These are phyloP conservation scores for Danionella cerebrum DNA, from an alignment of 2,113 vertebrate genomes.

Conservation along the genomic window DNA sequence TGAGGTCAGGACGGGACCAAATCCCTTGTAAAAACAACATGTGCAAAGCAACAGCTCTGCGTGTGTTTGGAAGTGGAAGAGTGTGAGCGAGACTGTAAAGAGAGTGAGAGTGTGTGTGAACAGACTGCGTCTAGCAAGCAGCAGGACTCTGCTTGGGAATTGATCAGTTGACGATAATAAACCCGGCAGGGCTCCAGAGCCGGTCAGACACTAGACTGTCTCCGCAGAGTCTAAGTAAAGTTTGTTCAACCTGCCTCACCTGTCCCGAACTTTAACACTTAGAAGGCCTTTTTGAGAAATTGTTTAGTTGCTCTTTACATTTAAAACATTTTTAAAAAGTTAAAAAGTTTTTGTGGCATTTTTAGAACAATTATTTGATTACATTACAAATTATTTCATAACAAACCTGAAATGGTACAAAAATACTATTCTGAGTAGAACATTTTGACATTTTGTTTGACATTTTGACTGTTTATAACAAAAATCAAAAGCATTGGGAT, in stretches of 20 bases:
- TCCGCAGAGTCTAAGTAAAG: neutral
- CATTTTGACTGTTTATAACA: no score
- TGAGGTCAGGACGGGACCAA: slow-evolving; percentile 3
- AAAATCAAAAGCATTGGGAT: no score
- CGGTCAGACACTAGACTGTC: neutral
- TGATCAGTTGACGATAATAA: slow-evolving; percentile 40
- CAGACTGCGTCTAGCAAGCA: slow-evolving; percentile 22
- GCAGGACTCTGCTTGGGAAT: slow-evolving; percentile 23
- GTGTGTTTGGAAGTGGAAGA: neutral
- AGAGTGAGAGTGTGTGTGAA: slow-evolving; percentile 12
- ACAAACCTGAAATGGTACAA: no score
- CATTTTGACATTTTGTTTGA: no score
- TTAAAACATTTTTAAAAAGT: no score
- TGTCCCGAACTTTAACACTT: no score
- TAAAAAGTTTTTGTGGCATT: no score
- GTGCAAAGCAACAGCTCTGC: neutral
- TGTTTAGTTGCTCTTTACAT: no score
- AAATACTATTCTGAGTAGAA: no score
- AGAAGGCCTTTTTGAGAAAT: no score
- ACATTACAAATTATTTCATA: no score
- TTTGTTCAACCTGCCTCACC: slow-evolving; percentile 21
- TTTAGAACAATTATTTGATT: no score
- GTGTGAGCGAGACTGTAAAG: neutral
- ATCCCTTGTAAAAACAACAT: neutral
- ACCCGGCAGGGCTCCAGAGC: slow-evolving; percentile 20